phyloP scores from a whole-genome alignment of 2,797 vertebrate genomes.

The Sylvia borin region DNA sequence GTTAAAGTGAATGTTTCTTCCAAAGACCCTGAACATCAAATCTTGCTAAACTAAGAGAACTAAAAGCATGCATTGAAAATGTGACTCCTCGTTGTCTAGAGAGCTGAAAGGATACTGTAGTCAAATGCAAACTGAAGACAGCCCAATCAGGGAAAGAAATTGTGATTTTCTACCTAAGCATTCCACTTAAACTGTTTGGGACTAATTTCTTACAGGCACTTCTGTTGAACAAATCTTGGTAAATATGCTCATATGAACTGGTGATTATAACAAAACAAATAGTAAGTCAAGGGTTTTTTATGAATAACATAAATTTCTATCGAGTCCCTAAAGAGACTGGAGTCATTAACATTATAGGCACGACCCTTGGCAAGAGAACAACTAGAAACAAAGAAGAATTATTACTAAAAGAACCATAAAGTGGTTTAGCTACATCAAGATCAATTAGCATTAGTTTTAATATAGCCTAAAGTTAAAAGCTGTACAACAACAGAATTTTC shows the following conservation, averaged over 20 bases:
- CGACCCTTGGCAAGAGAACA: background rate
- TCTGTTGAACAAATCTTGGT: constrained; percentile 11
- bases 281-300: background rate
- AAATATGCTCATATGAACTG: background rate
- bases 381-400: background rate
- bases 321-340: background rate
- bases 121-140: background rate
- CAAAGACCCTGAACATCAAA: background rate
- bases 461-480: constrained; percentile 7
- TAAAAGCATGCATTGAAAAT: background rate
- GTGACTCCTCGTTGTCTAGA: background rate
- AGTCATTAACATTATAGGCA: background rate
- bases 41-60: background rate
- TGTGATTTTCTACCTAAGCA: background rate
- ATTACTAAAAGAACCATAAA: constrained; percentile 38
- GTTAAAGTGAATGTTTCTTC: background rate
- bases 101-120: background rate
- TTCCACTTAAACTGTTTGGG: constrained; percentile 19
- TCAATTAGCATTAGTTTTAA: constrained; percentile 17
- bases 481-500: background rate
- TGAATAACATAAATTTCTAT: background rate
- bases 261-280: background rate
- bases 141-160: background rate
- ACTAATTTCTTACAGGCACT: constrained; percentile 30
- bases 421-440: background rate